Percentiles rank a stretch among this genome's conserved stretches.
Evolutionary conservation across 1,140 invertebrate genomes (phyloP).

Genomic region (Achroia grisella): DNA sequence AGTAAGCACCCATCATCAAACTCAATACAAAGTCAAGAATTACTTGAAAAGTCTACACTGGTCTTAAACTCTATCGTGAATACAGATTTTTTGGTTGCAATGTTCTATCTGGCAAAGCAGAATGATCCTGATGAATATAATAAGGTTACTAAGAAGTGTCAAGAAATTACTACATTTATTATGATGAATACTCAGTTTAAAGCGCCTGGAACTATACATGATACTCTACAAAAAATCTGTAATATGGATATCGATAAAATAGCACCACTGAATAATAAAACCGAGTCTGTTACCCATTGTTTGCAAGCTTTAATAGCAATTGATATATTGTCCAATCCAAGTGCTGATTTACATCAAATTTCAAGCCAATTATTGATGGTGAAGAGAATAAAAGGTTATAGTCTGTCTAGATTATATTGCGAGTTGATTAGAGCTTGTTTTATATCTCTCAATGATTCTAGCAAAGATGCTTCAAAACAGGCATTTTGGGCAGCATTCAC

Average conservation of each 20-base stretch:
- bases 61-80: constrained; percentile 82
- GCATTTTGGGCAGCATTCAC: constrained; percentile 95
- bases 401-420: constrained; percentile 83
- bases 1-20: constrained; percentile 65
- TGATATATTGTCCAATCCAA: constrained; percentile 83
- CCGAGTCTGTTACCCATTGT: constrained; percentile 82
- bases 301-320: constrained; percentile 84
- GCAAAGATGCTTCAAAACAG: constrained; percentile 81
- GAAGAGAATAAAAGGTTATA: constrained; percentile 85
- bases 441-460: constrained; percentile 88
- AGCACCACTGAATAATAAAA: constrained; percentile 71
- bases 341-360: constrained; percentile 83
- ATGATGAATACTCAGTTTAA: constrained; percentile 76
- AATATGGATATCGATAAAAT: constrained; percentile 78
- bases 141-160: constrained; percentile 82
- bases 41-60: constrained; percentile 81
- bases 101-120: constrained; percentile 87
- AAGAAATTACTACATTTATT: constrained; percentile 79
- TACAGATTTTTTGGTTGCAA: constrained; percentile 85
- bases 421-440: constrained; percentile 92
- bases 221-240: constrained; percentile 76
- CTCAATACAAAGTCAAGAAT: constrained; percentile 73
- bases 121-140: constrained; percentile 80
- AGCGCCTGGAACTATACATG: constrained; percentile 73
- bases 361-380: constrained; percentile 88